These are phyloP conservation scores for Protophormia terraenovae DNA, from an alignment of 2,888 invertebrate species.

Conservation along the genomic window DNA sequence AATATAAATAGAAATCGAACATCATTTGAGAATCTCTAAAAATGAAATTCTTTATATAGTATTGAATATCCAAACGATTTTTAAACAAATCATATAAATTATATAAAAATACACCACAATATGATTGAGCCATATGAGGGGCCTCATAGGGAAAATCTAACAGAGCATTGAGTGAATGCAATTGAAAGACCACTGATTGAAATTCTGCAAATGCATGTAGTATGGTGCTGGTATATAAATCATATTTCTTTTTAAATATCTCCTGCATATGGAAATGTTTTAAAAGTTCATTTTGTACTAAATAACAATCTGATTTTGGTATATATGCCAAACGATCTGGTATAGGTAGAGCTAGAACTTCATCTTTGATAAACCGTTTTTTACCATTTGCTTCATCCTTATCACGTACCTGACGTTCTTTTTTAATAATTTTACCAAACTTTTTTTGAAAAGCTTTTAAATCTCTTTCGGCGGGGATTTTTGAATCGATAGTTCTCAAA, in stretches of 20 bases:
- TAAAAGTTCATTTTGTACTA: conserved; percentile 77
- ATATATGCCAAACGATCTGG: conserved; percentile 74
- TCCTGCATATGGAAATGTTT: conserved; percentile 80
- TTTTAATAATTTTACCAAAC: conserved; percentile 76
- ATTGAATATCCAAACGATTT: conserved; percentile 82
- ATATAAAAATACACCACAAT: conserved; percentile 89
- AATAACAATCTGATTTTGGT: conserved; percentile 77
- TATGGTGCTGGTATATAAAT: conserved; percentile 75
- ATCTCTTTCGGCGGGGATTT: conserved; percentile 78
- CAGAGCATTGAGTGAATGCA: conserved; percentile 84
- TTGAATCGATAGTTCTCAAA: conserved; percentile 77
- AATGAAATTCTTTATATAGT: conserved; percentile 83
- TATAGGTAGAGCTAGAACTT: conserved; percentile 71
- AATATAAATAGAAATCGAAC: conserved; percentile 78
- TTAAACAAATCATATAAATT: conserved; percentile 86
- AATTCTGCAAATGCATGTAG: conserved; percentile 80
- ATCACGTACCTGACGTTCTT: conserved; percentile 74
- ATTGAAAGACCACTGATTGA: conserved; percentile 79
- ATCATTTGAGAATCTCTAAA: conserved; percentile 77
- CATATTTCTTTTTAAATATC: conserved; percentile 79
- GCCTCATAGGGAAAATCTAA: conserved; percentile 84
- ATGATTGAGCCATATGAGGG: conserved; percentile 85
- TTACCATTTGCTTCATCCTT: conserved; percentile 72
- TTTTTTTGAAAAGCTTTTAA: conserved; percentile 75
- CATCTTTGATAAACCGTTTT: conserved; percentile 70